These are phyloP conservation scores for Limnodromus scolopaceus DNA, from an alignment of 2,797 vertebrate species.

Conservation along the genomic window DNA sequence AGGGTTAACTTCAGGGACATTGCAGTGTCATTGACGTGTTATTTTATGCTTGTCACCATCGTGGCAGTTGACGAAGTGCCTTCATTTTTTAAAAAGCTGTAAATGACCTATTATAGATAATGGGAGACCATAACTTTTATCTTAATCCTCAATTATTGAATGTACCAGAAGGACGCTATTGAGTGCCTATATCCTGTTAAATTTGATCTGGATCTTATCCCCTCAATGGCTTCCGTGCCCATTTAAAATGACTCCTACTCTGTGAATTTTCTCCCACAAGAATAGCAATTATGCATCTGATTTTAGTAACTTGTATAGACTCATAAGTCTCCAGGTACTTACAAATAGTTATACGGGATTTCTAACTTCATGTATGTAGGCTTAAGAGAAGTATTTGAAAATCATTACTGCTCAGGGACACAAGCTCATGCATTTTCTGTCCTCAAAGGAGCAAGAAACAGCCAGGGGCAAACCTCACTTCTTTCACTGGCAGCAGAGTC, in stretches of 20 bases:
- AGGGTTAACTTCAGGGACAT: neutral
- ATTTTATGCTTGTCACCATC: constrained; percentile 24
- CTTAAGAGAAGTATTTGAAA: constrained; percentile 20
- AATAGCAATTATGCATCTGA: constrained; percentile 43
- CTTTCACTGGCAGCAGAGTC: neutral
- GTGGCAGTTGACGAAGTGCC: neutral
- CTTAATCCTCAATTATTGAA: constrained; percentile 55
- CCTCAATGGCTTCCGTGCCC: constrained; percentile 2
- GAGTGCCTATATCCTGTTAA: constrained; percentile 9
- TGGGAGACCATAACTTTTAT: constrained; percentile 40
- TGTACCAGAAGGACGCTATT: constrained; percentile 13
- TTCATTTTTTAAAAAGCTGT: constrained; percentile 16
- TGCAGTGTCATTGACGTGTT: neutral
- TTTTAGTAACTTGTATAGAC: constrained; percentile 12
- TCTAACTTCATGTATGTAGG: constrained; percentile 15
- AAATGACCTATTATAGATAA: constrained; percentile 68
- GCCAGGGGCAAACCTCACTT: neutral
- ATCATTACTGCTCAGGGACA: neutral
- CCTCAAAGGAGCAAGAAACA: neutral
- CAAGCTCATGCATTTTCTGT: neutral
- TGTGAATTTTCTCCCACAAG: constrained; percentile 28
- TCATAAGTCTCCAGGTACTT: constrained; percentile 35
- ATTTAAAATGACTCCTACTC: constrained; percentile 58
- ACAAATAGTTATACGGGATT: neutral
- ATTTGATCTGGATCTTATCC: constrained; percentile 58